Conservation (phyloP, 2,888 invertebrate species). For the Diadegma fenestrale region DNA sequence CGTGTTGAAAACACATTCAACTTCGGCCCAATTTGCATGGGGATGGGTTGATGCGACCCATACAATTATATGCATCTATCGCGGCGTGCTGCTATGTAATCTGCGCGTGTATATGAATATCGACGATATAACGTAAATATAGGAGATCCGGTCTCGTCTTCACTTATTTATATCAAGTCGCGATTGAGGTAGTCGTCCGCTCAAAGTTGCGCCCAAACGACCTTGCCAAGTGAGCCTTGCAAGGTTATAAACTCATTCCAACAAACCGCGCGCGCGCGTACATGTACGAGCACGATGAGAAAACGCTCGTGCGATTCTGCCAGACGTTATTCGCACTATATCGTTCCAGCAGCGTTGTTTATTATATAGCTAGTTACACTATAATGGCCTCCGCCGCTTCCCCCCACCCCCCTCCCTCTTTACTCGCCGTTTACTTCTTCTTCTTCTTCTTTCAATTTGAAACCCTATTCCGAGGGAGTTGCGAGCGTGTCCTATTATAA, state of each 20-base stretch:
- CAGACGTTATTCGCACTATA: constrained; percentile 24
- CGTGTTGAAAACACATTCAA: neutral
- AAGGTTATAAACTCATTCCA: constrained; percentile 56
- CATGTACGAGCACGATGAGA: constrained; percentile 31
- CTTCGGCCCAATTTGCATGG: neutral
- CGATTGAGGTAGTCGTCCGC: constrained; percentile 61
- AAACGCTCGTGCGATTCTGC: constrained; percentile 32
- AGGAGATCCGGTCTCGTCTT: constrained; percentile 30
- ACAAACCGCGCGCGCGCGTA: neutral
- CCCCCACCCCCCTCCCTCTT: no score
- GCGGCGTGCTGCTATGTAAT: neutral
- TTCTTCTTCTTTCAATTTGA: constrained; percentile 57
- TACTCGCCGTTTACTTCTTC: constrained; percentile 4
- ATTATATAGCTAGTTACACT: constrained; percentile 47
- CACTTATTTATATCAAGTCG: constrained; percentile 21
- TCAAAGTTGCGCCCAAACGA: constrained; percentile 62
- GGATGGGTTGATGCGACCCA: neutral
- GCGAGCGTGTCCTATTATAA: constrained; percentile 49
- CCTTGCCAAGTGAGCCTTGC: constrained; percentile 67
- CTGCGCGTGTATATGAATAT: constrained; percentile 9
- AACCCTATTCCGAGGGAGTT: constrained; percentile 23
- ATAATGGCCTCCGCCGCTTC: constrained; percentile 55
- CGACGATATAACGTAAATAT: neutral
- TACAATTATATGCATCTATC: neutral
- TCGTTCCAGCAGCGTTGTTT: constrained; percentile 33